Evolutionary conservation across 2,113 vertebrate species (phyloP).

Genomic region (Argyrosomus japonicus): DNA sequence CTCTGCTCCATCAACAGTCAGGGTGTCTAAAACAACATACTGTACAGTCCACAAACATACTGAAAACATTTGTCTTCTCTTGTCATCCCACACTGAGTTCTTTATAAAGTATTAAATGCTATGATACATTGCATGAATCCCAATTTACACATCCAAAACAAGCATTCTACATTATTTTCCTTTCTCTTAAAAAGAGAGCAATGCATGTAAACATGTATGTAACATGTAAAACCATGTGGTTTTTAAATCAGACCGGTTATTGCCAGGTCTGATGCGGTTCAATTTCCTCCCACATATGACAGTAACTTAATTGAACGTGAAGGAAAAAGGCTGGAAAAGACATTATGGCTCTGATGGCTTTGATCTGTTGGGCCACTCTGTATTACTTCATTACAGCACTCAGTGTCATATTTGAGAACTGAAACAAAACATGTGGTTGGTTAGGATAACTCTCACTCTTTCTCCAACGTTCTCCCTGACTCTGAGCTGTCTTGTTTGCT

Average conservation of each 20-base stretch:
- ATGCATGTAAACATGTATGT: conserved; percentile 45
- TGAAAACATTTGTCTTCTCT: conserved; percentile 20
- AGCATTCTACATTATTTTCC: neutral
- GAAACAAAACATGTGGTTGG: conserved; percentile 75
- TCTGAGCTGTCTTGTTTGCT: conserved; percentile 31
- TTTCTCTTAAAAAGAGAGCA: conserved; percentile 17
- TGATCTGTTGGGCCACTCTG: conserved; percentile 74
- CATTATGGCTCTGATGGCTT: conserved; percentile 70
- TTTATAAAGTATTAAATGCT: conserved; percentile 22
- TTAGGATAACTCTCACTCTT: conserved; percentile 55
- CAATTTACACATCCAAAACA: conserved; percentile 3
- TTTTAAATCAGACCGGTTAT: conserved; percentile 49
- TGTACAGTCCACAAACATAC: conserved; percentile 5
- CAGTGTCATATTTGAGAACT: conserved; percentile 71
- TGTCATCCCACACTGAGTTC: conserved; percentile 8
- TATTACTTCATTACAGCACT: conserved; percentile 59
- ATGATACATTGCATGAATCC: neutral
- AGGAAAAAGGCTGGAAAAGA: conserved; percentile 72
- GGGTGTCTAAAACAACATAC: conserved; percentile 38
- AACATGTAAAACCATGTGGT: conserved; percentile 54
- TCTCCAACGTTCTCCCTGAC: conserved; percentile 18
- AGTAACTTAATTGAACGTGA: conserved; percentile 72
- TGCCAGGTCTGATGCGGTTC: conserved; percentile 60
- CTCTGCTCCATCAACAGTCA: conserved; percentile 37
- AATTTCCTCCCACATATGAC: conserved; percentile 62